A percentile compares a stretch with the other conserved stretches of the same genome.
phyloP scores from a whole-genome alignment of 2,888 invertebrate genomes.

The Diplazon laetatorius region DNA sequence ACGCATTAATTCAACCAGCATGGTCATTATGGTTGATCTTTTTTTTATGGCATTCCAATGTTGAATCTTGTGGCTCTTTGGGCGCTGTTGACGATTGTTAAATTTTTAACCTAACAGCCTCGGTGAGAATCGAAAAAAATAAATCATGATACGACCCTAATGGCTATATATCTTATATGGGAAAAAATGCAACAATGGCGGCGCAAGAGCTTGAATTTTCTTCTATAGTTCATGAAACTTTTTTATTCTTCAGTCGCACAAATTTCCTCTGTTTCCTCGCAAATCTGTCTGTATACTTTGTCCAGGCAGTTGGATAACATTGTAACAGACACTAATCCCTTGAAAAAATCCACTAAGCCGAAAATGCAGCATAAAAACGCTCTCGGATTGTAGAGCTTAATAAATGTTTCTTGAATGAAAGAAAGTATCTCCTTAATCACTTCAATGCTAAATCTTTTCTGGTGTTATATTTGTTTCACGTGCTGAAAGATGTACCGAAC shows the following conservation, averaged over 20 bases:
- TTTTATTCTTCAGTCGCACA: neutral
- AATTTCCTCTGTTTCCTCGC: constrained; percentile 14
- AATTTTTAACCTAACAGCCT: constrained; percentile 47
- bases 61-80: constrained; percentile 65
- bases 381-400: constrained; percentile 32
- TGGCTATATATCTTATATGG: constrained; percentile 1
- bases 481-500: neutral
- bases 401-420: constrained; percentile 24
- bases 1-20: constrained; percentile 37
- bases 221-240: constrained; percentile 24
- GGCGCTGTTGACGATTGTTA: constrained; percentile 65
- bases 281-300: constrained; percentile 44
- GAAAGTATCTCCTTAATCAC: constrained; percentile 4
- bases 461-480: constrained; percentile 21
- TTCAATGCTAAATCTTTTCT: constrained; percentile 5
- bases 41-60: constrained; percentile 70
- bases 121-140: constrained; percentile 44
- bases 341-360: constrained; percentile 8
- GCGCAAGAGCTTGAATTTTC: neutral
- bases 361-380: constrained; percentile 31
- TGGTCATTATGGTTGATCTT: constrained; percentile 67
- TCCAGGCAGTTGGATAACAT: constrained; percentile 26
- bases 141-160: neutral
- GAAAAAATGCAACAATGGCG: constrained; percentile 2
- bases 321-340: constrained; percentile 42